Evolutionary conservation across 2,797 vertebrate genomes (phyloP).

Genomic region (Bufotes viridis): DNA sequence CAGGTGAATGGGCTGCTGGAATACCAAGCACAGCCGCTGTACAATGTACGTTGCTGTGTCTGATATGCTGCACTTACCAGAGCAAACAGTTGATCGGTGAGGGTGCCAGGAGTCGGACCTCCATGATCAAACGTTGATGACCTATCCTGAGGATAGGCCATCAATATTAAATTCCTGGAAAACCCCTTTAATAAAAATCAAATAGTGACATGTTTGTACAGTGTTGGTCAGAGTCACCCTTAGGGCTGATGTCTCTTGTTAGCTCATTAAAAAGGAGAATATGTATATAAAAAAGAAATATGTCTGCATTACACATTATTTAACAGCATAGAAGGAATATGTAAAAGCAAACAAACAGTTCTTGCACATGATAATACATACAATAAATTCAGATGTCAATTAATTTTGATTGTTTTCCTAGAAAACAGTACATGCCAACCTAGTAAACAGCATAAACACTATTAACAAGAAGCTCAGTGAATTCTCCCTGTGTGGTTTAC

Average conservation of each 20-base stretch:
- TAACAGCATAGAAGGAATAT: not conserved
- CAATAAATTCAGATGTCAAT: constrained; percentile 39
- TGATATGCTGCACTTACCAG: no score
- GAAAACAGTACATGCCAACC: not conserved
- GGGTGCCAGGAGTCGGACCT: no score
- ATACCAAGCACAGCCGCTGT: no score
- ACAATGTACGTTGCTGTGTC: no score
- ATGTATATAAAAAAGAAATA: not conserved
- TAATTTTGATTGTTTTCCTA: constrained; percentile 11
- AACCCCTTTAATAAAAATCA: no score
- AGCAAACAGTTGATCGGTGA: no score
- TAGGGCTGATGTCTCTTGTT: not conserved
- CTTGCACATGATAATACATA: not conserved
- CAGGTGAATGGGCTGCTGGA: no score
- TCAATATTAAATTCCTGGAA: no score
- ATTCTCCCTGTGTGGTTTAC: constrained; percentile 52
- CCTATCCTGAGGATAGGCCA: no score
- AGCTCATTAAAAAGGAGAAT: not conserved
- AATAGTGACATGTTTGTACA: no score
- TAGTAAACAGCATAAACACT: constrained; percentile 4
- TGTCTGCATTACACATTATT: not conserved
- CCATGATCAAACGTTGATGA: no score
- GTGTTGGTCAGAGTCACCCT: not conserved
- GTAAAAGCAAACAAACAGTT: not conserved
- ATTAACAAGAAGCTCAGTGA: constrained; percentile 18